phyloP scores from a whole-genome alignment of 2,113 vertebrate genomes.

The Colinus virginianus region DNA sequence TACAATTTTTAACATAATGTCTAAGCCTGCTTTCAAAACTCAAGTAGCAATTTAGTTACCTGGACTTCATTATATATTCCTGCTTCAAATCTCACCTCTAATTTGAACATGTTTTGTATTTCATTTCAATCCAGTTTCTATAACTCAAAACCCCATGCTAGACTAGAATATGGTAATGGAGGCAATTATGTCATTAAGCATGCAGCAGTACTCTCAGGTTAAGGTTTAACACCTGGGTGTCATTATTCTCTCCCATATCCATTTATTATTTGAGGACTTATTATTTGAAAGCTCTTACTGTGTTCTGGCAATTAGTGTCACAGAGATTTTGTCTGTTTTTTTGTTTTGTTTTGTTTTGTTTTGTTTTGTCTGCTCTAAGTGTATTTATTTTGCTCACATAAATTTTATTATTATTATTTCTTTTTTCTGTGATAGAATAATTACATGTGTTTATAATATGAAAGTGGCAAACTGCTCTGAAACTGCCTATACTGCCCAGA shows the following conservation, averaged over 20 bases:
- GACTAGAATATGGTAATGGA: conserved; percentile 76
- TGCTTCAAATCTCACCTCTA: conserved; percentile 49
- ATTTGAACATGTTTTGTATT: conserved; percentile 67
- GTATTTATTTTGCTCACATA: conserved; percentile 77
- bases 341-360: conserved; percentile 65
- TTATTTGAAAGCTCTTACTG: conserved; percentile 78
- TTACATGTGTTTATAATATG: conserved; percentile 72
- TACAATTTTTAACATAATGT: conserved; percentile 42
- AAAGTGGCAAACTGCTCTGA: conserved; percentile 51
- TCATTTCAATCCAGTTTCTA: conserved; percentile 69
- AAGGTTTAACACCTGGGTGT: conserved; percentile 81
- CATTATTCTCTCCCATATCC: conserved; percentile 80
- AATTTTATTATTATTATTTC: conserved; percentile 53
- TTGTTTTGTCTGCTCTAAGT: conserved; percentile 68
- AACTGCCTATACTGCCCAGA: conserved; percentile 23
- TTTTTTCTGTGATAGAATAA: conserved; percentile 75
- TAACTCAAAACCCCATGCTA: conserved; percentile 64
- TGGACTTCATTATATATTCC: conserved; percentile 62
- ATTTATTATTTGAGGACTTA: conserved; percentile 82
- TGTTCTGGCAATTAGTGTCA: conserved; percentile 71
- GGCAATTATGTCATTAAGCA: conserved; percentile 77
- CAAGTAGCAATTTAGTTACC: conserved; percentile 71
- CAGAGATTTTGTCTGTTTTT: conserved; percentile 61
- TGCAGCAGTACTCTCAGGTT: conserved; percentile 62
- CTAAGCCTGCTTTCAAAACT: conserved; percentile 62